phyloP scores from a whole-genome alignment of 2,888 invertebrate species.

The Stramonita haemastoma region DNA sequence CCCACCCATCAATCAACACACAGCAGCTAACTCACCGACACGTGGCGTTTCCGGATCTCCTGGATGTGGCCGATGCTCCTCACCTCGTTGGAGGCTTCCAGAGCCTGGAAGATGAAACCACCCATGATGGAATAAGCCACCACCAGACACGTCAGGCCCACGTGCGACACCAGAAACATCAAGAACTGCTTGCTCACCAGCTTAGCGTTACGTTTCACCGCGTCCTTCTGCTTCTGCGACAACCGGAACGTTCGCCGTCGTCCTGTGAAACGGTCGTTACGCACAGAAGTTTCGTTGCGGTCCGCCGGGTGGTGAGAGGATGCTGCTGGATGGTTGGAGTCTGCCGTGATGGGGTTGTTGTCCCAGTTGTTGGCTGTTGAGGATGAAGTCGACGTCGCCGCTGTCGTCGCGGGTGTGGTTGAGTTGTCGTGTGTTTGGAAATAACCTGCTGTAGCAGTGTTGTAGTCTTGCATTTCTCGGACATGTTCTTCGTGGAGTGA shows the following conservation, averaged over 20 bases:
- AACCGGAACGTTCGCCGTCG: background rate
- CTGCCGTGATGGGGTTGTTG: background rate
- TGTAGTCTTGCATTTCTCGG: too few species aligned
- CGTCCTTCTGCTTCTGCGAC: slow-evolving; percentile 6
- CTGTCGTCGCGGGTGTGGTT: too few species aligned
- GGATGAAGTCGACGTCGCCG: background rate
- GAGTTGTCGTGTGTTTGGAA: too few species aligned
- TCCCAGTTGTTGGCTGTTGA: background rate
- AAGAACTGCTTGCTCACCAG: slow-evolving; percentile 82
- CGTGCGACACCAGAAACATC: slow-evolving; percentile 96
- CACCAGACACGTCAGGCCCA: slow-evolving; percentile 94
- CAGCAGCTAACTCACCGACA: slow-evolving; percentile 41
- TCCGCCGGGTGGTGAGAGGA: background rate
- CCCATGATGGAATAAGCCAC: slow-evolving; percentile 92
- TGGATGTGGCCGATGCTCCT: slow-evolving; percentile 25
- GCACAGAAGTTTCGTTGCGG: background rate
- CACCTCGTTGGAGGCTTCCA: slow-evolving; percentile 80
- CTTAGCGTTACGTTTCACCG: slow-evolving; percentile 45
- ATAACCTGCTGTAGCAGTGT: too few species aligned
- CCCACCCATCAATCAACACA: too few species aligned
- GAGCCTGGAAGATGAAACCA: slow-evolving; percentile 91
- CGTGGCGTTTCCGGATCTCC: slow-evolving; percentile 23
- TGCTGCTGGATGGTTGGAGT: background rate
- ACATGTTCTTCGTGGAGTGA: too few species aligned
- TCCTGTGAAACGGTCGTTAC: background rate